These are phyloP conservation scores for Lordiphosa andalusiaca DNA, from an alignment of 2,888 invertebrate genomes.

Conservation along the genomic window DNA sequence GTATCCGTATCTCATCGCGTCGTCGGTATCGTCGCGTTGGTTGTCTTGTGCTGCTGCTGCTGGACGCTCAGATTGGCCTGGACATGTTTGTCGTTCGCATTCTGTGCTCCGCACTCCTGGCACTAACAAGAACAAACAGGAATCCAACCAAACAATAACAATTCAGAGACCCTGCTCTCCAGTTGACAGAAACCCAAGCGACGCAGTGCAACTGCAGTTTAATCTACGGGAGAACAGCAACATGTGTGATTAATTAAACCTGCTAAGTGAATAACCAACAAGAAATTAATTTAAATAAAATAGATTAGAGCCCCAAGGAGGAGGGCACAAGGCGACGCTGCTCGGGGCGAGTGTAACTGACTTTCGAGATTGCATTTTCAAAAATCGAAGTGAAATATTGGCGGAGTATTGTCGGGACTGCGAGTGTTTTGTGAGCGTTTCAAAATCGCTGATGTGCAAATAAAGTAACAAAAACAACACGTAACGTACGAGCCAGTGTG, in stretches of 20 bases:
- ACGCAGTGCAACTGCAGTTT: constrained; percentile 12
- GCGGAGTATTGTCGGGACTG: background rate
- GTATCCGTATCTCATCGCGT: constrained; percentile 32
- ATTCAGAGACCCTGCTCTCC: background rate
- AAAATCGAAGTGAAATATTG: constrained; percentile 3
- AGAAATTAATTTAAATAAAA: too few relatives aligned
- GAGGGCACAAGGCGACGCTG: too few relatives aligned
- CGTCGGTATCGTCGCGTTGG: constrained; percentile 28
- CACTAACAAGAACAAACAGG: constrained; percentile 13
- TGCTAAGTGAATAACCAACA: too few relatives aligned
- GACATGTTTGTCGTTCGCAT: constrained; percentile 8
- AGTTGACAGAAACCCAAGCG: constrained; percentile 4
- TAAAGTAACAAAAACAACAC: constrained; percentile 19
- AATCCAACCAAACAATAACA: constrained; percentile 11
- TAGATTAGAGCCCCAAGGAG: too few relatives aligned
- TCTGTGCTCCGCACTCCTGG: constrained; percentile 13
- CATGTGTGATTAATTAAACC: constrained; percentile 19
- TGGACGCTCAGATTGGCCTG: constrained; percentile 25
- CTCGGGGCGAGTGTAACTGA: too few relatives aligned
- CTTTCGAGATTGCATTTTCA: background rate
- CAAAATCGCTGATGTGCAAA: constrained; percentile 8
- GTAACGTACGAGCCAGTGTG: constrained; percentile 9
- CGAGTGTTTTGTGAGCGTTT: constrained; percentile 16
- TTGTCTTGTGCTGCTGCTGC: constrained; percentile 31
- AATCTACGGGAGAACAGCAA: constrained; percentile 15